Percentiles rank a stretch among this genome's conserved stretches.
phyloP scores from a whole-genome alignment of 2,113 vertebrate genomes.

The Chionomys nivalis region DNA sequence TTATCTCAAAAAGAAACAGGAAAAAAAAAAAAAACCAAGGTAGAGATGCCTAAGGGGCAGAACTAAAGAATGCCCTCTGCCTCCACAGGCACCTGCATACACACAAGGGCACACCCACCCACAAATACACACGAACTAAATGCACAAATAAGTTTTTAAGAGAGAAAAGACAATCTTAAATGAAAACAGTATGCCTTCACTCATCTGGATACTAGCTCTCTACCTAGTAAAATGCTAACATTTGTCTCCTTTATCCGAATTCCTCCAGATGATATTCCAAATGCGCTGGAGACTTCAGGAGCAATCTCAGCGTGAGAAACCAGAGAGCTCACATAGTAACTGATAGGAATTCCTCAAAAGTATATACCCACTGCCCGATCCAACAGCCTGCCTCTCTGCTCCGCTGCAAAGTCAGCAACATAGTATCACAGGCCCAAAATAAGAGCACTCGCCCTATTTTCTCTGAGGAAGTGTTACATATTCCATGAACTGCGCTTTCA shows the following conservation, averaged over 20 bases:
- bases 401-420: slow-evolving; percentile 27
- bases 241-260: neutral
- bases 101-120: neutral
- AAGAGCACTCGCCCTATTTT: slow-evolving; percentile 73
- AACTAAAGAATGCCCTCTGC: neutral
- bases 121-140: neutral
- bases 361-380: neutral
- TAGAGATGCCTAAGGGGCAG: neutral
- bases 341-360: slow-evolving; percentile 69
- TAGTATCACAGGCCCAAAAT: slow-evolving; percentile 76
- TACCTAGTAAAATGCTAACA: neutral
- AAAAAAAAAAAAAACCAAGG: neutral
- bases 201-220: neutral
- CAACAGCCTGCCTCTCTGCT: slow-evolving; percentile 35
- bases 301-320: neutral
- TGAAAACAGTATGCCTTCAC: neutral
- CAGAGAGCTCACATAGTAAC: neutral
- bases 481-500: slow-evolving; percentile 78
- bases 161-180: neutral
- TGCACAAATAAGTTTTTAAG: neutral
- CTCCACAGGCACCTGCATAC: neutral
- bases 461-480: slow-evolving; percentile 77
- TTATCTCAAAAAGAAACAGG: neutral
- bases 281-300: neutral
- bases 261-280: slow-evolving; percentile 20